Evolutionary conservation across 2,797 vertebrate species (phyloP).

Genomic region (Cyprinodon diabolis): DNA sequence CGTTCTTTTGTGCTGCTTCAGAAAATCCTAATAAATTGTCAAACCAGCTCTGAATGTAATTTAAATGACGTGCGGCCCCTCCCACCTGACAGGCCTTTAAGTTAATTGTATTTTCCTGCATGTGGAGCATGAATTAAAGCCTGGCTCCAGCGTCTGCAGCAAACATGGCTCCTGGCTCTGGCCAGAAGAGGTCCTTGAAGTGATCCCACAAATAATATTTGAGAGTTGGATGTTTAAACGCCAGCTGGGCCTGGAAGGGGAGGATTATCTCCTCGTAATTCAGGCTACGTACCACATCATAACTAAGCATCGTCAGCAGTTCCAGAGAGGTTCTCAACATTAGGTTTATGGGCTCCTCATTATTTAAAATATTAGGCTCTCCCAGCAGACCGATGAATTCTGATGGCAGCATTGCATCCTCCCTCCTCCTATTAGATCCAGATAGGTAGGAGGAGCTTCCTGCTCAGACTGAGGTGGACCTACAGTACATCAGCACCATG

Average conservation of each 20-base stretch:
- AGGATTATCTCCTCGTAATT: slow-evolving; percentile 60
- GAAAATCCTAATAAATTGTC: too few relatives aligned
- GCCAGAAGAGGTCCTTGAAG: not conserved
- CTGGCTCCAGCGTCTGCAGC: not conserved
- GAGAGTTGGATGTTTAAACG: slow-evolving; percentile 31
- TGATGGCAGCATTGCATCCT: slow-evolving; percentile 62
- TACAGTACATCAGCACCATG: slow-evolving; percentile 22
- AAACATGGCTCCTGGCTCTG: not conserved
- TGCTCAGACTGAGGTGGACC: slow-evolving; percentile 21
- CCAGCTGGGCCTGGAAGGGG: slow-evolving; percentile 47
- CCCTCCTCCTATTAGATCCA: slow-evolving; percentile 61
- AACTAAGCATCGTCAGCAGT: slow-evolving; percentile 66
- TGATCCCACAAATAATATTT: slow-evolving; percentile 26
- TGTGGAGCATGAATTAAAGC: not conserved
- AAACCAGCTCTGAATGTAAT: too few relatives aligned
- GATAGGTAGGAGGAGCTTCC: slow-evolving; percentile 19
- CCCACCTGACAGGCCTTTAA: too few relatives aligned
- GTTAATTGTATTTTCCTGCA: not conserved
- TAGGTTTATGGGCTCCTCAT: slow-evolving; percentile 73
- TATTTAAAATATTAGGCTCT: slow-evolving; percentile 77
- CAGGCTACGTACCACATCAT: slow-evolving; percentile 57
- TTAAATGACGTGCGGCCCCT: too few relatives aligned
- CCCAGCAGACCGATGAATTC: slow-evolving; percentile 72
- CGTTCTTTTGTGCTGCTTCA: too few relatives aligned
- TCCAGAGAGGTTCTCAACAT: slow-evolving; percentile 64